Percentiles rank a stretch among this genome's conserved stretches.
phyloP scores from a whole-genome alignment of 2,113 vertebrate genomes.

The Leptocoma aspasia region DNA sequence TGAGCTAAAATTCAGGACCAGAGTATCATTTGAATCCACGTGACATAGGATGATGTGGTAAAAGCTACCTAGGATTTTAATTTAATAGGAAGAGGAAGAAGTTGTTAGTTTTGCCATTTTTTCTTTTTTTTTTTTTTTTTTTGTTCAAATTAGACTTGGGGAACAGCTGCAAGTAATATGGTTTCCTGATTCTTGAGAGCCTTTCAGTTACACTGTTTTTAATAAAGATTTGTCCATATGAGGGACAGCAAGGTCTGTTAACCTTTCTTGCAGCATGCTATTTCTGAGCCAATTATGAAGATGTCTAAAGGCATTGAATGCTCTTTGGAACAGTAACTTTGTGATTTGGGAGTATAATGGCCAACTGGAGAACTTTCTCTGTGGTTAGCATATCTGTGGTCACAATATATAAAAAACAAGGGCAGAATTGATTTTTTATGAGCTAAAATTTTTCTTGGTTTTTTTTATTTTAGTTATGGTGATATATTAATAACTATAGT shows the following conservation, averaged over 20 bases:
- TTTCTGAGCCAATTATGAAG: slow-evolving; percentile 64
- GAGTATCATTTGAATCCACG: background rate
- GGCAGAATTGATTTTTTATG: background rate
- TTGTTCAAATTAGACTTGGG: background rate
- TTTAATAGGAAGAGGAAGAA: background rate
- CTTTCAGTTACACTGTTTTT: slow-evolving; percentile 29
- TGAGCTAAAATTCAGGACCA: background rate
- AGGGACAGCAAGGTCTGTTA: slow-evolving; percentile 59
- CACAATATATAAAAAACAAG: slow-evolving; percentile 47
- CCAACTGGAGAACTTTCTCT: slow-evolving; percentile 30
- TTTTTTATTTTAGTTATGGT: background rate
- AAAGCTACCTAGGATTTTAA: background rate
- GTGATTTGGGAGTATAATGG: slow-evolving; percentile 58
- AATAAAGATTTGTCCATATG: slow-evolving; percentile 52
- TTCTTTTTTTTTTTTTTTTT: background rate
- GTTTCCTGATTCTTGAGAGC: slow-evolving; percentile 37
- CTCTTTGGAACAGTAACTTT: slow-evolving; percentile 52
- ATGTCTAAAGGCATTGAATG: slow-evolving; percentile 59
- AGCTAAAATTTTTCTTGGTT: background rate
- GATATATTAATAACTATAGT: slow-evolving; percentile 33
- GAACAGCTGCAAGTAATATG: slow-evolving; percentile 1
- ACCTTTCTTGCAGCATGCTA: slow-evolving; percentile 50
- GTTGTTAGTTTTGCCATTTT: background rate
- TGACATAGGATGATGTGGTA: background rate
- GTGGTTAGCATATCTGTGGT: slow-evolving; percentile 32